Base-by-base conservation (phyloP, 2,797 vertebrate genomes). In the Poecilia wingei region DNA sequence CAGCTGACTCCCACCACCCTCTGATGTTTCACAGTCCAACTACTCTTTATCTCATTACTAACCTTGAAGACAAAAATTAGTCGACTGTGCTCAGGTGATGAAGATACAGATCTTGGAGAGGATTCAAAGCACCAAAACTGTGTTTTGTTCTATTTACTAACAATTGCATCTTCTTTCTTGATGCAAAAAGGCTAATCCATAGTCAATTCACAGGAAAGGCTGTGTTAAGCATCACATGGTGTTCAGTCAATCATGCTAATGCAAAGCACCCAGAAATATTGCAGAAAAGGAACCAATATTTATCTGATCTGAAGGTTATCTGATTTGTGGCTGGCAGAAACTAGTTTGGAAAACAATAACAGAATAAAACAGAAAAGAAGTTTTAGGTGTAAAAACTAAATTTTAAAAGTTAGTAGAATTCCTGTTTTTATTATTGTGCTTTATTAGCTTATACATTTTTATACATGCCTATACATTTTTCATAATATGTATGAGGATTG, bases 1-100 rank as follows among this genome's bases (percentile, higher is more conserved):
- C 91, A 90, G 86, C 88, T 79, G 79, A 92, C 88, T 92, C 84
- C 89, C 88, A 90, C 90, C 86, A 86, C 88, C 84, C 80, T 79
- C 75, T 88, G 89, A 92, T 90, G 89, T 88, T 87, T 91, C 84
- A 71, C 86, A 46, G 80, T 81, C 57, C 68, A 86, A 72, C 57
- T 43, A 16, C 74, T 80, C 78, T 85, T 79, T 72, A 53, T 82
- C 80, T 80, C 74, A 79, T 75, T 69, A 55, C 70, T 79, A 69
- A 74, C 86, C 89, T 88, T 90, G 83, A 89, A 88, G 87, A 84
- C 76, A 71, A 73, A 86, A 86, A 87, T 78, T 20, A 79, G 82
- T 83, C 87, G 76, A 69, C 89, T 89, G 76, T 82, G 86, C 78
- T 80, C 74, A 86, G 84, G 83, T 91, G 84, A 83, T 81, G 82